These are phyloP conservation scores for Drosophila ananassae DNA, from an alignment of 1,140 invertebrate genomes.

Conservation along the genomic window DNA sequence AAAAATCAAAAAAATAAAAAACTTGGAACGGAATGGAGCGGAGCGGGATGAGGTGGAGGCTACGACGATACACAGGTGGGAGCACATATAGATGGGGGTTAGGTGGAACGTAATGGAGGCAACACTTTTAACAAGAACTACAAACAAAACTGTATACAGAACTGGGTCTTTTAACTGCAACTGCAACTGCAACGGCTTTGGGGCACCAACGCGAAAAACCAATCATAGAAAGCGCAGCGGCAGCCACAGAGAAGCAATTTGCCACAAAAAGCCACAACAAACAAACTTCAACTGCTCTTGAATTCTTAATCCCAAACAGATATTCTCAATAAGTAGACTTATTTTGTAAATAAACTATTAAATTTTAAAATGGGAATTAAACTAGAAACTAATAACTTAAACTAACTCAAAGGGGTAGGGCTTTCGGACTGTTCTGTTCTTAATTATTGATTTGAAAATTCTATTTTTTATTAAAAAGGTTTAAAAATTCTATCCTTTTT, in stretches of 20 bases:
- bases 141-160: neutral
- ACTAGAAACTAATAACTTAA: too few species aligned
- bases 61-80: slow-evolving; percentile 6
- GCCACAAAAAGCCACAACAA: neutral
- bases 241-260: neutral
- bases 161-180: neutral
- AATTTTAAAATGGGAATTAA: too few species aligned
- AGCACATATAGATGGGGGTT: neutral
- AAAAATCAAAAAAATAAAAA: slow-evolving; percentile 45
- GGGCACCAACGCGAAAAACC: slow-evolving; percentile 20
- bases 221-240: neutral
- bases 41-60: neutral
- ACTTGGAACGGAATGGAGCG: slow-evolving; percentile 3
- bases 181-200: slow-evolving; percentile 7
- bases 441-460: too few species aligned
- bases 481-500: too few species aligned
- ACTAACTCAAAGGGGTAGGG: too few species aligned
- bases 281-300: slow-evolving; percentile 26
- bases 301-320: too few species aligned
- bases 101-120: slow-evolving; percentile 13
- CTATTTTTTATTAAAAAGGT: too few species aligned
- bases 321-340: too few species aligned
- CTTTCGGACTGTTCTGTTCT: too few species aligned
- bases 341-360: too few species aligned
- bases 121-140: neutral